Percentiles rank a stretch among this genome's conserved stretches.
phyloP scores from a whole-genome alignment of 2,797 vertebrate genomes.

The Lepus townsendii region DNA sequence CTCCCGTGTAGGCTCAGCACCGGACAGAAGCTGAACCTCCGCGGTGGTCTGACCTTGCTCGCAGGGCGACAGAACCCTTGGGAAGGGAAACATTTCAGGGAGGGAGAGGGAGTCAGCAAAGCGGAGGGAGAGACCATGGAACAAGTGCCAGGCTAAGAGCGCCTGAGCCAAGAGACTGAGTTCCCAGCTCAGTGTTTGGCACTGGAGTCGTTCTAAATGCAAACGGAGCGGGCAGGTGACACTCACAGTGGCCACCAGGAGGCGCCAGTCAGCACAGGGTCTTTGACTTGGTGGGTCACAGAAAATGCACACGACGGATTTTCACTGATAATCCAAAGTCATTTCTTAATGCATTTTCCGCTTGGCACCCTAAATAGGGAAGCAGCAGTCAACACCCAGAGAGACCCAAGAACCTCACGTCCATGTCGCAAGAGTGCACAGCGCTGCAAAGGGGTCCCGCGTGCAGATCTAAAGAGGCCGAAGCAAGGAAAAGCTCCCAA shows the following conservation, averaged over 20 bases:
- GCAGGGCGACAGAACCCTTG: accelerated
- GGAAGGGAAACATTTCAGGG: neutral
- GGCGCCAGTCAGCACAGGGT: neutral
- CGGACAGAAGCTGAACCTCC: neutral
- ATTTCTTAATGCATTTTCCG: slow-evolving; percentile 5
- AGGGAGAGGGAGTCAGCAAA: neutral
- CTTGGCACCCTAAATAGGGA: too few relatives aligned
- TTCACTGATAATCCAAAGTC: neutral
- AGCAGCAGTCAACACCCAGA: too few relatives aligned
- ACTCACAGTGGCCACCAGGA: neutral
- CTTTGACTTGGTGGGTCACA: neutral
- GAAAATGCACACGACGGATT: neutral
- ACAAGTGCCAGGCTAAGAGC: neutral
- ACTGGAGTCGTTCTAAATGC: neutral
- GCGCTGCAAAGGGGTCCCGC: too few relatives aligned
- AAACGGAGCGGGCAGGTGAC: neutral
- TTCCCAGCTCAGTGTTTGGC: neutral
- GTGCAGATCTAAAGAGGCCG: too few relatives aligned
- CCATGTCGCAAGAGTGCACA: too few relatives aligned
- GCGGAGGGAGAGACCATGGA: accelerated
- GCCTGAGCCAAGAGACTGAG: neutral
- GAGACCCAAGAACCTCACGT: too few relatives aligned
- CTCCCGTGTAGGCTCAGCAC: neutral
- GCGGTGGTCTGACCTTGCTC: neutral
- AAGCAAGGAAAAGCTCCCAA: too few relatives aligned